Evolutionary conservation across 2,888 invertebrate species (phyloP), one percentile per base, ranked within the genome.

Genomic region (Apeira syringaria): DNA sequence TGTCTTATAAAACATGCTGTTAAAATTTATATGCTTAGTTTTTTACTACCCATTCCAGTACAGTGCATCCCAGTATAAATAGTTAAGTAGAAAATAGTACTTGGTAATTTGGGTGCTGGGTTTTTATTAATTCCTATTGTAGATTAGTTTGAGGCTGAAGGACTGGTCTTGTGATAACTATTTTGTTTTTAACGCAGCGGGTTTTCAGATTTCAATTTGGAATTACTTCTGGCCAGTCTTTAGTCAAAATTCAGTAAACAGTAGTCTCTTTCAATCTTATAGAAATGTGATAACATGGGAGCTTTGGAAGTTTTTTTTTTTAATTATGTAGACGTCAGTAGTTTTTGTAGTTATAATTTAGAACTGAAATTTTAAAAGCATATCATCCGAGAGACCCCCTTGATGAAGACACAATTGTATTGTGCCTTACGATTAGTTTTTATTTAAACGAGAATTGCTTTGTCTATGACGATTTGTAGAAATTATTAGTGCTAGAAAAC

Each of bases 11-110:
- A 45, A 32, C 12, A 35, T 53, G 59, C 62, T 74, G 72, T 74
- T 76, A 76, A 70, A 67, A 71, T 77, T 69, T 73, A 69, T 69
- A 69, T 69, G 71, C 66, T 65, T 71, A 68, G 66, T 64, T 59
- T 66, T 62, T 67, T 59, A 64, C 60, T 71, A 69, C 64, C 74
- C 73, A 74, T 69, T 69, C 64, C 69, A 75, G 74, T 77, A 75
- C 73, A 85, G 87, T 88, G 87, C 87, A 88, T 88, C 87, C 87
- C 87, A 86, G 87, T 87, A 37, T 29, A 76, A 75, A 71, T 85
- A 84, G 80, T 60, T 59, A 65, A 62, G 77, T 85, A 84, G 84
- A 50, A 42, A 44, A 68, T 80, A 83, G 82, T 5, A 60, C 56
- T 64, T 74, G 74, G 74, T 77, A 3, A 3, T 70, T 75, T 74